Conservation (phyloP, 2,888 invertebrate genomes). For the Ganaspis brasiliensis region DNA sequence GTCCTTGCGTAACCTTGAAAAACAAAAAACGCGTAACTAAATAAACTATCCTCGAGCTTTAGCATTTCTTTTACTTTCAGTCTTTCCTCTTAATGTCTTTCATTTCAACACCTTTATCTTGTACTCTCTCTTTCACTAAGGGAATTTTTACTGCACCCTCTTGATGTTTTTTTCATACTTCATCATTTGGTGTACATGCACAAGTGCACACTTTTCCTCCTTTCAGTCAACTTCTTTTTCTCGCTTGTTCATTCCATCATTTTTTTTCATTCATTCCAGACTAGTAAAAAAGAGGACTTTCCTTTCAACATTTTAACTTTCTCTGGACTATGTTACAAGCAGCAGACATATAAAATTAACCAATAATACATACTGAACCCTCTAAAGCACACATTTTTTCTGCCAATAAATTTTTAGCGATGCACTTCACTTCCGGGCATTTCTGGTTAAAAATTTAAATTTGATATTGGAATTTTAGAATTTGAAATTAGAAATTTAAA, state of each 20-base stretch:
- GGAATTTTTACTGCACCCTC: slow-evolving; percentile 3
- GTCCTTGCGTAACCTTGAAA: too few species aligned
- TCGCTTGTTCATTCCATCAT: neutral
- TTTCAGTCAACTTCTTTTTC: neutral
- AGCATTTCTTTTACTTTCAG: neutral
- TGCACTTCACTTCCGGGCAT: too few species aligned
- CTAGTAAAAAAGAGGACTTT: neutral
- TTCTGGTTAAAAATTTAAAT: too few species aligned
- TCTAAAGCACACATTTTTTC: too few species aligned
- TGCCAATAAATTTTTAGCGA: too few species aligned
- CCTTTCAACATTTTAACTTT: neutral
- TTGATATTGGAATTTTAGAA: too few species aligned
- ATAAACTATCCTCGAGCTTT: slow-evolving; percentile 3
- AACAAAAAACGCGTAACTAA: neutral
- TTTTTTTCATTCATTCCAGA: slow-evolving; percentile 10
- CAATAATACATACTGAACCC: too few species aligned
- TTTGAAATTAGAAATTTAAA: too few species aligned
- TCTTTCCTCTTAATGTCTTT: slow-evolving; percentile 4
- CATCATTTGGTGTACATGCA: neutral
- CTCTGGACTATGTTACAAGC: too few species aligned
- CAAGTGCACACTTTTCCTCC: neutral
- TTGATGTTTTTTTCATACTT: neutral
- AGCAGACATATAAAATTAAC: too few species aligned
- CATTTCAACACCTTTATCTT: slow-evolving; percentile 31
- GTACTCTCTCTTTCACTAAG: slow-evolving; percentile 15